Conservation (phyloP, 2,113 vertebrate species). For the Urocynchramus pylzowi region DNA sequence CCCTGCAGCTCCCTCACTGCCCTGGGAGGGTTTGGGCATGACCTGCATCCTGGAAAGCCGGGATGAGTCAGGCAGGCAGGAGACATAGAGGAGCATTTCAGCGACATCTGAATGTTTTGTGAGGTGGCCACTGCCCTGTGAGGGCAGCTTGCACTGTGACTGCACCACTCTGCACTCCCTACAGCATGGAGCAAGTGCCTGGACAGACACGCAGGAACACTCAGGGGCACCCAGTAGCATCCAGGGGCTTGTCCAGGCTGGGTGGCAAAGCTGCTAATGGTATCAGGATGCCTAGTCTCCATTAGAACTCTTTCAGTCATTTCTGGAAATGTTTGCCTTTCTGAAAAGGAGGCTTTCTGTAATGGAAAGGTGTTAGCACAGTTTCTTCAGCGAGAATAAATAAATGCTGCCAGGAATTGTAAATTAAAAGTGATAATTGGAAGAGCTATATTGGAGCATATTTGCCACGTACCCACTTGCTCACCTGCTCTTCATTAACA, state of each 20-base stretch:
- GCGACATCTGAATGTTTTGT: neutral
- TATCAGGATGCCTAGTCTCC: neutral
- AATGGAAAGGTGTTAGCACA: neutral
- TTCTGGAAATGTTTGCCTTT: neutral
- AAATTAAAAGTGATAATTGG: constrained; percentile 43
- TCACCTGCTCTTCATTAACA: neutral
- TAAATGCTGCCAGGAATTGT: neutral
- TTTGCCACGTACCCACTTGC: neutral
- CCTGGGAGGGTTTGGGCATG: neutral
- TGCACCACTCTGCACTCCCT: fast-evolving
- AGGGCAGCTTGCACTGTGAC: neutral
- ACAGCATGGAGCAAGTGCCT: fast-evolving
- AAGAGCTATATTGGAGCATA: neutral
- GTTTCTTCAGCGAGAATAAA: neutral
- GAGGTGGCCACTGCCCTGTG: fast-evolving
- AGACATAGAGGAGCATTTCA: fast-evolving
- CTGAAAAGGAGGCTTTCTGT: neutral
- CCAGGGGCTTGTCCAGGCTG: neutral
- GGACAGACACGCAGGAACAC: fast-evolving
- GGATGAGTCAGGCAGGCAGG: neutral
- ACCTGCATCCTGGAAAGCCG: neutral
- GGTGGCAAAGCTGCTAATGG: neutral
- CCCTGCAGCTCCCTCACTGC: fast-evolving
- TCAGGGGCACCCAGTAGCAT: neutral
- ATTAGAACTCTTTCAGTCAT: neutral